These are phyloP conservation scores for Heterotilapia buettikoferi DNA, from an alignment of 2,113 vertebrate species.

Conservation along the genomic window DNA sequence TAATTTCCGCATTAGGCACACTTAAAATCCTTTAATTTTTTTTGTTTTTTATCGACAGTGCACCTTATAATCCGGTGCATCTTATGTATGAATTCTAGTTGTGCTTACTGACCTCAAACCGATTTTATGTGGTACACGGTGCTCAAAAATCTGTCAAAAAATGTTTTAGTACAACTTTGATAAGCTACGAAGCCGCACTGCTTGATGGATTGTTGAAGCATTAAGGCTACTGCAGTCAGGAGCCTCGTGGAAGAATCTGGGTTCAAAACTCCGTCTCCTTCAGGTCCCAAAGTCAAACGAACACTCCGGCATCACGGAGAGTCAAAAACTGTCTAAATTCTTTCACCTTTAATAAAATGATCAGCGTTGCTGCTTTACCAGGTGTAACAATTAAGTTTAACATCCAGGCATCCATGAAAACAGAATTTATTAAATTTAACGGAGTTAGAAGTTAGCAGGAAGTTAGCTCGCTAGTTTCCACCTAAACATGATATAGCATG, in stretches of 20 bases:
- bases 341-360: not conserved
- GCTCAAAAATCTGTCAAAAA: not conserved
- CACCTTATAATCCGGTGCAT: fast-evolving
- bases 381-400: not conserved
- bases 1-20: not conserved
- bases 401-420: not conserved
- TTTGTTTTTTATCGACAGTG: not conserved
- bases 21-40: not conserved
- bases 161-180: not conserved
- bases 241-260: no score
- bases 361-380: not conserved
- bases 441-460: fast-evolving
- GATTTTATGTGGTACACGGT: not conserved
- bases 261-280: not conserved
- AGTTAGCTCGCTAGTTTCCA: not conserved
- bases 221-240: not conserved
- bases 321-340: not conserved
- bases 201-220: not conserved
- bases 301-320: not conserved
- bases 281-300: not conserved
- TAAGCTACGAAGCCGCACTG: not conserved
- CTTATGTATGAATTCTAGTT: not conserved
- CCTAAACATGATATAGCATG: fast-evolving
- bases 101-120: not conserved
- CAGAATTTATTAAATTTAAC: not conserved